phyloP scores from a whole-genome alignment of 2,113 vertebrate species.

The Ploceus nigricollis region DNA sequence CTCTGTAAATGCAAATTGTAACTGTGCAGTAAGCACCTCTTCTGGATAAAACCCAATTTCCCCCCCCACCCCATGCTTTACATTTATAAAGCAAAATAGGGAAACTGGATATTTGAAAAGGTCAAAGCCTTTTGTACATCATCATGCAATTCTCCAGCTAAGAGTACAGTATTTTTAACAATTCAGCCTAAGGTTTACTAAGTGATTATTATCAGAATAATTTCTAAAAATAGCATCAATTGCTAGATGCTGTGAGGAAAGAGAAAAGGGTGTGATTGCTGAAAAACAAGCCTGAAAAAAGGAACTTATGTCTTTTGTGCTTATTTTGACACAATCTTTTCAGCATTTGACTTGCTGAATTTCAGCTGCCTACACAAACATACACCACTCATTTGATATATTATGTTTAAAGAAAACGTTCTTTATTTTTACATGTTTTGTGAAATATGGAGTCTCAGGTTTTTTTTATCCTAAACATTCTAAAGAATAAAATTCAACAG shows the following conservation, averaged over 20 bases:
- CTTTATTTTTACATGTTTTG: neutral
- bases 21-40: neutral
- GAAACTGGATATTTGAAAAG: neutral
- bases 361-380: neutral
- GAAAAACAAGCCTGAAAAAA: neutral
- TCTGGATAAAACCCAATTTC: neutral
- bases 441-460: neutral
- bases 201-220: conserved; percentile 13
- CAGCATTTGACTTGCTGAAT: neutral
- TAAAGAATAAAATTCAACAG: neutral
- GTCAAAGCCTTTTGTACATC: neutral
- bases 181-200: neutral
- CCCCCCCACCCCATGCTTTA: neutral
- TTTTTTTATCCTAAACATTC: neutral
- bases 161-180: neutral
- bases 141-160: neutral
- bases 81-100: neutral
- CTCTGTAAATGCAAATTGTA: neutral
- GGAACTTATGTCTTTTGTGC: neutral
- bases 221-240: conserved; percentile 26
- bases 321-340: neutral
- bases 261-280: neutral
- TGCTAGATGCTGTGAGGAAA: neutral
- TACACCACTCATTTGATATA: neutral
- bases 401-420: neutral